Conservation (phyloP, 1,140 invertebrate genomes). For the Polypedilum pembai region DNA sequence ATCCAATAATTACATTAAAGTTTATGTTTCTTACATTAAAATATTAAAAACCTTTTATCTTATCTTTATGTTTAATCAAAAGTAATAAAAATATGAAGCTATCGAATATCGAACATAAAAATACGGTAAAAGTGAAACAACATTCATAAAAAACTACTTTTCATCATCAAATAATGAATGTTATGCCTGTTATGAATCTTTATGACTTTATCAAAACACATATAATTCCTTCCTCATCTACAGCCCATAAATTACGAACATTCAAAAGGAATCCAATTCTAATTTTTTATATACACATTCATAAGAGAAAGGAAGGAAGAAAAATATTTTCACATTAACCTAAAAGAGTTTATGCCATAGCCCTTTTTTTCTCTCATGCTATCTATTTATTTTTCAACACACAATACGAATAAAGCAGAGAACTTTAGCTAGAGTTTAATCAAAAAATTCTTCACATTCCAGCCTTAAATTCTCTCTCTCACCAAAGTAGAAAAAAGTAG, state of each 20-base stretch:
- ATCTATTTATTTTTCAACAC: too few species aligned
- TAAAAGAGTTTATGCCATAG: conserved; percentile 3
- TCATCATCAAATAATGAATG: too few species aligned
- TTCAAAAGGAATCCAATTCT: neutral
- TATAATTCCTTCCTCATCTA: conserved; percentile 15
- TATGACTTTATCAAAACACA: conserved; percentile 14
- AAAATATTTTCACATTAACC: neutral
- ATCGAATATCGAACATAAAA: too few species aligned
- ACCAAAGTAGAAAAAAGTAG: neutral
- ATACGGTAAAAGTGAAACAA: too few species aligned
- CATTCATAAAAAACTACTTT: too few species aligned
- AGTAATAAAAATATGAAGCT: too few species aligned
- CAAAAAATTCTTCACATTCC: conserved; percentile 13
- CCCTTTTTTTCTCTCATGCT: neutral
- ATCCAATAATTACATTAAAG: too few species aligned
- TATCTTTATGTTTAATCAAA: too few species aligned
- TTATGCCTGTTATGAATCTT: neutral
- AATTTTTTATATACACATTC: neutral
- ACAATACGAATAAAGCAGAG: neutral
- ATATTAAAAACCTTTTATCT: too few species aligned
- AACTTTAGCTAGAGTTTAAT: conserved; percentile 17
- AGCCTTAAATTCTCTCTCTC: neutral
- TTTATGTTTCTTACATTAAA: too few species aligned
- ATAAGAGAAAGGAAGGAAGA: neutral
- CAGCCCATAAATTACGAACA: neutral